A percentile compares a stretch with the other conserved stretches of the same genome.
Conservation (phyloP, 2,113 vertebrate genomes). For the Nibea albiflora region DNA sequence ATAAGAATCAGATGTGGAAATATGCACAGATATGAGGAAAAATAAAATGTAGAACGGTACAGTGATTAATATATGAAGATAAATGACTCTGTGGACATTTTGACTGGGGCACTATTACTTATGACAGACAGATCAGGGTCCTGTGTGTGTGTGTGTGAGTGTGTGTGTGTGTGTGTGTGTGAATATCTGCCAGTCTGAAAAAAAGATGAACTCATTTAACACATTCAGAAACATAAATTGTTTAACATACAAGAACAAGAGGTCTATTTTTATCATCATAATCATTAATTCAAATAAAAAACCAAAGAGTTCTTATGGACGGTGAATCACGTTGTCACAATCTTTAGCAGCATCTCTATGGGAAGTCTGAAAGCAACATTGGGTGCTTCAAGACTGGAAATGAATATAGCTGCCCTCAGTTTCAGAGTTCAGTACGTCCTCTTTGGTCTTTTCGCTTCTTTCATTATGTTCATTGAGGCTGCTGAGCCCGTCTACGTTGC, state of each 20-base stretch:
- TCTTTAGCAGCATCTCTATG: background rate
- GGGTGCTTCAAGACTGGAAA: too few relatives aligned
- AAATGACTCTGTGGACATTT: background rate
- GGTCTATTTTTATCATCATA: background rate
- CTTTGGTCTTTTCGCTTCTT: too few relatives aligned
- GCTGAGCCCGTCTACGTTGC: too few relatives aligned
- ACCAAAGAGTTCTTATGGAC: background rate
- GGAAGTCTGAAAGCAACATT: background rate
- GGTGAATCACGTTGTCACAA: background rate
- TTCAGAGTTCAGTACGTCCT: too few relatives aligned
- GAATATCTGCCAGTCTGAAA: background rate
- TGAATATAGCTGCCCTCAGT: too few relatives aligned
- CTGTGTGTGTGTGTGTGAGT: background rate
- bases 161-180: too few relatives aligned
- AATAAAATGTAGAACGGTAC: background rate
- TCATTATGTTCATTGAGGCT: too few relatives aligned
- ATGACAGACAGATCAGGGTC: conserved; percentile 3
- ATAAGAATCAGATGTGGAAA: background rate
- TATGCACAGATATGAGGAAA: background rate
- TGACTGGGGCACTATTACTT: background rate
- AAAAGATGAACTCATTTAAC: background rate
- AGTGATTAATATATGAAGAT: conserved; percentile 9
- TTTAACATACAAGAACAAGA: conserved; percentile 9
- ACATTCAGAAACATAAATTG: conserved; percentile 1
- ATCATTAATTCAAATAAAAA: background rate